phyloP scores from a whole-genome alignment of 2,113 vertebrate species.

The Ia io region DNA sequence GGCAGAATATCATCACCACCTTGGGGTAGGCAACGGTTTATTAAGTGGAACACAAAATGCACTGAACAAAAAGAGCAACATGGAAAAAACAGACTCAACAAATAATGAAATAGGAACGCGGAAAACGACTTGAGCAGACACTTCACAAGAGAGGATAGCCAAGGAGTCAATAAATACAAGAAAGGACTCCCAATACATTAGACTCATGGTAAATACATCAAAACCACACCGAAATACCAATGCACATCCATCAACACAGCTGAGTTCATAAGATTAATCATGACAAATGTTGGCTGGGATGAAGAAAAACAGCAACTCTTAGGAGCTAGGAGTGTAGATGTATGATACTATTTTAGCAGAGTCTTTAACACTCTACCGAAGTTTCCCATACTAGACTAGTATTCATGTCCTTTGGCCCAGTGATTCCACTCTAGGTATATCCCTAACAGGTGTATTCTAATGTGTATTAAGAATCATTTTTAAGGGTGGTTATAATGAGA shows the following conservation, averaged over 20 bases:
- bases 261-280: neutral
- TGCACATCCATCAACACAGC: neutral
- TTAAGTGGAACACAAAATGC: neutral
- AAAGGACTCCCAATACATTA: neutral
- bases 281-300: neutral
- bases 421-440: neutral
- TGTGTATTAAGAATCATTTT: neutral
- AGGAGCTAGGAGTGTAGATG: neutral
- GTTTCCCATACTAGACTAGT: neutral
- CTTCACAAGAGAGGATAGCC: neutral
- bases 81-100: neutral
- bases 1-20: neutral
- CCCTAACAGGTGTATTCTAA: neutral
- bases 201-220: neutral
- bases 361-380: neutral
- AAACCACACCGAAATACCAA: neutral
- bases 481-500: neutral
- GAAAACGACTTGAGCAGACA: neutral
- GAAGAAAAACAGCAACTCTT: neutral
- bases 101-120: neutral
- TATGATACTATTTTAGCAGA: neutral
- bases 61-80: neutral
- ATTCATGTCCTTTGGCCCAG: neutral
- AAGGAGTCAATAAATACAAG: neutral
- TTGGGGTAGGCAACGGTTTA: neutral